Evolutionary conservation across 2,113 vertebrate species (phyloP).

Genomic region (Corvus moneduloides): DNA sequence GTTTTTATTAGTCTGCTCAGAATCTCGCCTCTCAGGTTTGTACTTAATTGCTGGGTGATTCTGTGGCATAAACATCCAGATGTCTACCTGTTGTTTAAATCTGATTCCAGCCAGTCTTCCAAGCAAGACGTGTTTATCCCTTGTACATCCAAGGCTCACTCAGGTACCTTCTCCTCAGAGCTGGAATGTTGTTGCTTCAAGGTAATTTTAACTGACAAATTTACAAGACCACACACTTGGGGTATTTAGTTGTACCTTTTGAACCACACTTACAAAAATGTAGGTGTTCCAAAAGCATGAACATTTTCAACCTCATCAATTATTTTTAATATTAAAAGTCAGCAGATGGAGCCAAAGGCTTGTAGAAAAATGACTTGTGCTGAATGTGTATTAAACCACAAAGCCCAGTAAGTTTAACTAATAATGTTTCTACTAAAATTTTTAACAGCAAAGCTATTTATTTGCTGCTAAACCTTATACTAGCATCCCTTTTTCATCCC

Average conservation of each 20-base stretch:
- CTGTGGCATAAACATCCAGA: neutral
- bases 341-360: constrained; percentile 83
- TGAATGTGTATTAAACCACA: constrained; percentile 18
- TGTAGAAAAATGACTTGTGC: constrained; percentile 61
- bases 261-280: neutral
- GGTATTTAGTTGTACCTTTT: neutral
- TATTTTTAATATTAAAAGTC: constrained; percentile 72
- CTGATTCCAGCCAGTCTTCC: neutral
- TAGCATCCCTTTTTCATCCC: neutral
- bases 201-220: neutral
- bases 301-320: neutral
- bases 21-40: constrained; percentile 13
- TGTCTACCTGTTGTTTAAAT: neutral
- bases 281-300: neutral
- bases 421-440: neutral
- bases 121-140: neutral
- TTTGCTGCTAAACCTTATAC: neutral
- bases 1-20: neutral
- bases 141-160: neutral
- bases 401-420: neutral
- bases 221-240: neutral
- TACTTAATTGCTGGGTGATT: neutral
- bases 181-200: neutral
- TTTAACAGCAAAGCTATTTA: neutral
- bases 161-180: neutral